Base-by-base conservation (phyloP, 2,797 vertebrate genomes). In the Anguilla pacifica region DNA sequence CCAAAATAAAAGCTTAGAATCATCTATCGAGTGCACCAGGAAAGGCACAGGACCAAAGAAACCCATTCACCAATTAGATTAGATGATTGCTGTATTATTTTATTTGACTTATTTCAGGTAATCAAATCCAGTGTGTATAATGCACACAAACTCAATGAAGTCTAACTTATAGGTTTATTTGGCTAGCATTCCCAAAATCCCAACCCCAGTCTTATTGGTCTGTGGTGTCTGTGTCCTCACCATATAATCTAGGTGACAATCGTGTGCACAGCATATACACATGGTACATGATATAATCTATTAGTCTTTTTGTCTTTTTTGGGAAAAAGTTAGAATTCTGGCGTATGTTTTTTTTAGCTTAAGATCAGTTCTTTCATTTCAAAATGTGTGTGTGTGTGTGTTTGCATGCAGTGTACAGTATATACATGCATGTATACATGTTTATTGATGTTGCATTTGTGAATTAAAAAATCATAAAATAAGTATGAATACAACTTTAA, bases 191-290 rank as follows among this genome's bases (percentile, higher is more conserved):
- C 91, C 92, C 89, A 92, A 95, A 93, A 91, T 91, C 35, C 89
- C 91, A 94, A 92, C 89, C 93, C 94, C 94, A 94, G 95, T 94
- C 92, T 93, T 95, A 95, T 93, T 95, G 96, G 95, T 95, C 95
- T 93, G 39, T 39, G 39, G 94, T 93, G 90, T 94, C 91, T 91
- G 92, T 88, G 91, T 91, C 94, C 93, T 91, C 94, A 94, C 94
- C 91, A 86, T 90, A 94, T 94, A 94, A 92, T 90, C 92, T 79
- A 4, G 31, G 88, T 93, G 96, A 96, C 95, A 96, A 96, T 96
- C 95, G 96, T 94, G 92, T 94, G 93, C 94, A 94, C 94, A 89
- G 92, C 92, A 91, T 90, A 88, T 91, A 92, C 87, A 91, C 91
- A 93, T 95, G 93, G 94, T 96, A 96, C 96, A 94, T 91, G 51